Evolutionary conservation across 1,140 invertebrate genomes (phyloP).

Genomic region (Hypothenemus hampei): DNA sequence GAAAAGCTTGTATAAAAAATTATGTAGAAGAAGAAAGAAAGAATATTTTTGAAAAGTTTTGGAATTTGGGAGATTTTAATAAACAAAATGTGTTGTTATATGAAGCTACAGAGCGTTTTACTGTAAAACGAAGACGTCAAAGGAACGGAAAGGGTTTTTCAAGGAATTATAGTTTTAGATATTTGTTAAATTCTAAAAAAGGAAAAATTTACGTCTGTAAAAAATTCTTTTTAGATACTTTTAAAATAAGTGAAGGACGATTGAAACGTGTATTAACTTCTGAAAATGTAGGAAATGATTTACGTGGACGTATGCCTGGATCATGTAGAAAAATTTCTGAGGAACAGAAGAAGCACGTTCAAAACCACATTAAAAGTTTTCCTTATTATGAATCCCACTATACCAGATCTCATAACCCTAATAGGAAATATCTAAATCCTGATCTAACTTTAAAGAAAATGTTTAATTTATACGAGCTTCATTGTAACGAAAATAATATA

Average conservation of each 20-base stretch:
- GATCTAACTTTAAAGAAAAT: conserved; percentile 8
- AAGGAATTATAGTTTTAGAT: no score
- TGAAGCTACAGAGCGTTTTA: no score
- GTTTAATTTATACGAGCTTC: conserved; percentile 4
- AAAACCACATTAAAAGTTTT: background rate
- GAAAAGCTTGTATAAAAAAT: no score
- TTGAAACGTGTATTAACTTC: background rate
- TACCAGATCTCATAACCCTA: conserved; percentile 4
- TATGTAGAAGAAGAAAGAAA: no score
- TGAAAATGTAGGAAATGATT: background rate
- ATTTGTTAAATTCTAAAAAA: no score
- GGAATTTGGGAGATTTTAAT: no score
- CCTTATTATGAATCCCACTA: background rate
- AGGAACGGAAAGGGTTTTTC: no score
- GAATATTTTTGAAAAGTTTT: no score
- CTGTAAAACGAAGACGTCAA: no score
- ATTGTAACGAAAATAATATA: background rate
- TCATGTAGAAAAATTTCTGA: background rate
- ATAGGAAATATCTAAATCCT: conserved; percentile 6
- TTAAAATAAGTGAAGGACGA: background rate
- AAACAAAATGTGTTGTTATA: no score
- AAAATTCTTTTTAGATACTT: background rate
- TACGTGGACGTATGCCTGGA: background rate
- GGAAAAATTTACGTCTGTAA: no score
- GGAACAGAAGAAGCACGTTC: background rate